Evolutionary conservation across 2,113 vertebrate genomes (phyloP).

Genomic region (Menura novaehollandiae): DNA sequence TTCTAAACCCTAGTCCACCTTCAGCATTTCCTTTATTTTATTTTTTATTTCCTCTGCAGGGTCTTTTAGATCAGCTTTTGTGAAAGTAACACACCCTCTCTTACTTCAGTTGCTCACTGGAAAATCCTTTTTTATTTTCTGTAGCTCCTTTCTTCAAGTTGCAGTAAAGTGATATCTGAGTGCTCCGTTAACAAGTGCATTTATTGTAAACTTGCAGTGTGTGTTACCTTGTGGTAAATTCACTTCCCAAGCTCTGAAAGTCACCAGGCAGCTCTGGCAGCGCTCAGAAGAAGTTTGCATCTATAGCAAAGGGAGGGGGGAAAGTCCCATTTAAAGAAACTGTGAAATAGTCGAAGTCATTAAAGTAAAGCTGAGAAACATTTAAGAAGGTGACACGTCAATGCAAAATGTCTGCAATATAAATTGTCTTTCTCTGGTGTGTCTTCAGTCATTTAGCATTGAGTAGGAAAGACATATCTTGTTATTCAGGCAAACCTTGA

Average conservation of each 20-base stretch:
- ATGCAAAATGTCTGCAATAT: not conserved
- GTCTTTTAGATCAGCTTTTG: not conserved
- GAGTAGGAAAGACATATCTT: not conserved
- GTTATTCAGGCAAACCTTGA: not conserved
- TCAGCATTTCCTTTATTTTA: not conserved
- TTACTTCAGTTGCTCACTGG: not conserved
- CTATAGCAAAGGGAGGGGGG: not conserved
- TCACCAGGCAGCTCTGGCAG: not conserved
- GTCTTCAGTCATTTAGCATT: not conserved
- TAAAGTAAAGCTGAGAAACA: not conserved
- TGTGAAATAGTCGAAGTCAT: not conserved
- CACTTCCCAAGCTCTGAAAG: not conserved
- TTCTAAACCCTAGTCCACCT: not conserved
- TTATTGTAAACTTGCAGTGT: not conserved
- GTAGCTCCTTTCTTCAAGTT: not conserved
- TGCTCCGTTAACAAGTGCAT: not conserved
- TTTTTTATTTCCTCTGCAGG: not conserved
- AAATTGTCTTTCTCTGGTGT: not conserved
- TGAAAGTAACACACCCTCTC: not conserved
- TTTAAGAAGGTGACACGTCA: not conserved
- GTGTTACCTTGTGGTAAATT: not conserved
- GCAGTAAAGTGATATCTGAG: not conserved
- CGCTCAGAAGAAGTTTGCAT: not conserved
- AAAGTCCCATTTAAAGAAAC: not conserved
- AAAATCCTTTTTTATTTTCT: not conserved